phyloP scores from a whole-genome alignment of 2,888 invertebrate species.

The Drosophila maculinotata region DNA sequence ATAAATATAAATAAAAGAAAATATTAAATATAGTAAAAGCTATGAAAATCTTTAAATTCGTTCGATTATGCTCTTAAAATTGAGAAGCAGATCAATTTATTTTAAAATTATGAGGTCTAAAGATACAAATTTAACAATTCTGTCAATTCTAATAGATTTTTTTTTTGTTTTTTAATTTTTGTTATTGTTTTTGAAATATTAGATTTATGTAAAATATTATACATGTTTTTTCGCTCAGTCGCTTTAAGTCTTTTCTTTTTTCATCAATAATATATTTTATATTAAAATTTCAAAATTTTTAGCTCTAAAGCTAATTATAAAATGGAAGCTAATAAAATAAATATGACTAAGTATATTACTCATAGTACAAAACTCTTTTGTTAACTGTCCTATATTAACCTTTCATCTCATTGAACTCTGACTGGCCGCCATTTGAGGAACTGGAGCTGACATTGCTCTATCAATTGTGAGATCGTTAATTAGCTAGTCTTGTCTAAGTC shows the following conservation, averaged over 20 bases:
- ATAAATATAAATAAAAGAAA: no score
- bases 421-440: slow-evolving; percentile 24
- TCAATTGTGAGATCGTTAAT: slow-evolving; percentile 52
- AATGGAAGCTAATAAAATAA: neutral
- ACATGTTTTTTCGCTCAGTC: no score
- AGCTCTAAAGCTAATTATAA: no score
- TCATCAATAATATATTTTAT: neutral
- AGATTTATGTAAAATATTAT: no score
- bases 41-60: no score
- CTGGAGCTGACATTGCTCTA: slow-evolving; percentile 32
- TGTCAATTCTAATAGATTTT: no score
- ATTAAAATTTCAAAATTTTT: neutral
- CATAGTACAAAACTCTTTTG: neutral
- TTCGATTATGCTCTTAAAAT: no score
- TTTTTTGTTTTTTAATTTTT: no score
- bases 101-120: no score
- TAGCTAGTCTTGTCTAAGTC: slow-evolving; percentile 52
- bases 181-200: no score
- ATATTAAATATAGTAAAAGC: neutral
- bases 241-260: neutral
- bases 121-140: no score
- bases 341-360: neutral
- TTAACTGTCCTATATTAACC: slow-evolving; percentile 27
- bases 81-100: neutral
- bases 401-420: slow-evolving; percentile 45